A percentile compares a stretch with the other conserved stretches of the same genome.
Conservation (phyloP, 1,140 invertebrate genomes). For the Orius insidiosus region DNA sequence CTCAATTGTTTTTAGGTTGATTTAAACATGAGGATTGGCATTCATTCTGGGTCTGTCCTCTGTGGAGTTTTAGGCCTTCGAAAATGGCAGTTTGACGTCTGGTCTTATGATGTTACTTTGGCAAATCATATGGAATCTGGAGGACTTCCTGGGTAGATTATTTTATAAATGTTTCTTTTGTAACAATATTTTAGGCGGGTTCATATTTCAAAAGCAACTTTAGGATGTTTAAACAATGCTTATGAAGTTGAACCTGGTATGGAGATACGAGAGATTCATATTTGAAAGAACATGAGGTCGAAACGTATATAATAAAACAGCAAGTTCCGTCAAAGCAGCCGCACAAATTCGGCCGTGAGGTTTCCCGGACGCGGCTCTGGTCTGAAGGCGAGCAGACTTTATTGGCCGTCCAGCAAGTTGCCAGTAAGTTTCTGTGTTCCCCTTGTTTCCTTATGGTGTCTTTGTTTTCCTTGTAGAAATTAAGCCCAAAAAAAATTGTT, state of each 20-base stretch:
- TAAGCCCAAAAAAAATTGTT: conserved; percentile 5
- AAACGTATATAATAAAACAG: conserved; percentile 82
- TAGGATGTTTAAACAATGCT: conserved; percentile 64
- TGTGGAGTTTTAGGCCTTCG: conserved; percentile 83
- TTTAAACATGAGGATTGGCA: conserved; percentile 88
- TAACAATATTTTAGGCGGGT: conserved; percentile 46
- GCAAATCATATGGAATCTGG: conserved; percentile 97
- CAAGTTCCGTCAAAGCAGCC: conserved; percentile 45
- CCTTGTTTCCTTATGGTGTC: too few relatives aligned
- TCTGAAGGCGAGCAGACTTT: conserved; percentile 22
- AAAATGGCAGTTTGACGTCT: conserved; percentile 97
- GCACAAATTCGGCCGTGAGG: conserved; percentile 13
- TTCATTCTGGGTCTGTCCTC: conserved; percentile 84
- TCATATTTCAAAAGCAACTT: conserved; percentile 75
- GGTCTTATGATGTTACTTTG: conserved; percentile 93
- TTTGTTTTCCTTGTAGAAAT: too few relatives aligned
- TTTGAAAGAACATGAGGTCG: conserved; percentile 69
- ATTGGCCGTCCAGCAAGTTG: conserved; percentile 9
- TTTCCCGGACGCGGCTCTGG: conserved; percentile 22
- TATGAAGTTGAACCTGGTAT: conserved; percentile 88
- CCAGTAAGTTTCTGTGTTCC: not conserved
- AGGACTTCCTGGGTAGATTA: conserved; percentile 59
- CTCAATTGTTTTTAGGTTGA: conserved; percentile 50
- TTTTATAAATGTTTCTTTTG: too few relatives aligned
- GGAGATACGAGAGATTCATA: conserved; percentile 71